Evolutionary conservation across 2,113 vertebrate genomes (phyloP), one percentile per base, ranked within the genome.

Genomic region (Anoplopoma fimbria): DNA sequence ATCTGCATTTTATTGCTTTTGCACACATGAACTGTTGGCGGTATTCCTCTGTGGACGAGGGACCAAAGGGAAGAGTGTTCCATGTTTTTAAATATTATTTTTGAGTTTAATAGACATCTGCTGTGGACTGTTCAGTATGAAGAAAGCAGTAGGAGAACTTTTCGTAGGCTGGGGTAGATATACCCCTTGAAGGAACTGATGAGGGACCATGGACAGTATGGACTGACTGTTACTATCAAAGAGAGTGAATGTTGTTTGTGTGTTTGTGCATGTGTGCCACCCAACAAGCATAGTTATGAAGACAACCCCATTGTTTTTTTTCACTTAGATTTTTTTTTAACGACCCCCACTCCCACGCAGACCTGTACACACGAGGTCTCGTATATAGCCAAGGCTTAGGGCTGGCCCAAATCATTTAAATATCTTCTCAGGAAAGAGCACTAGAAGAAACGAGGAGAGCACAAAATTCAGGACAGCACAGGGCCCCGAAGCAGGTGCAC

Each of bases 81-180:
- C 87, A 57, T 69, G 73, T 79, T 82, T 69, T 82, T 64, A 75
- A 12, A 36, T 73, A 81, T 82, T 77, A 72, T 86, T 88, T 91
- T 92, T 79, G 91, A 94, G 93, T 92, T 95, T 91, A 94, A 91
- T 95, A 90, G 91, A 90, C 92, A 96, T 96, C 96, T 97, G 96
- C 96, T 95, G 94, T 95, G 96, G 95, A 96, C 96, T 94, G 83
- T 86, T 91, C 55, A 80, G 90, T 87, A 90, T 92, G 91, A 94
- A 94, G 93, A 95, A 91, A 89, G 84, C 79, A 90, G 87, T 91
- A 84, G 69, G 87, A 91, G 70, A 82, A 80, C 84, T 84, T n/a
- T 91, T 83, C 69, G 83, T 86, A 87, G 79, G 75, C 33, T 36
- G 78, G 88, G 88, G 82, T 55, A 40, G 78, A 71, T 79, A 55